Conservation (phyloP, 2,888 invertebrate genomes). For the Meteorus colon region DNA sequence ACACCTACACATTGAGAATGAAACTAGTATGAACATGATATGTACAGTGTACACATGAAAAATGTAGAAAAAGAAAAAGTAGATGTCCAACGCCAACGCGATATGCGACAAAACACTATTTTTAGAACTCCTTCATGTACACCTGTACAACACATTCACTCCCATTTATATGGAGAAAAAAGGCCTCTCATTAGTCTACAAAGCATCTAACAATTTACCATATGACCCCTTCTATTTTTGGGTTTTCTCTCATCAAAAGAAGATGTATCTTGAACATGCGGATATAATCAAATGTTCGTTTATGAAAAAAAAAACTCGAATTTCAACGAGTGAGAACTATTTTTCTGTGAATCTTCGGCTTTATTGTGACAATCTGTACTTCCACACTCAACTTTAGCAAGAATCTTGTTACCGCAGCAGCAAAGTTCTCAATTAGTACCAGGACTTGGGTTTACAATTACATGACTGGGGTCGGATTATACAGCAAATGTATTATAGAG, state of each 20-base stretch:
- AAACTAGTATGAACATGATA: slow-evolving; percentile 46
- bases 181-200: neutral
- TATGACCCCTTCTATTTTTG: neutral
- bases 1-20: slow-evolving; percentile 50
- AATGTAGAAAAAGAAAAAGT: slow-evolving; percentile 38
- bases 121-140: slow-evolving; percentile 53
- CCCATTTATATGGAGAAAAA: slow-evolving; percentile 13
- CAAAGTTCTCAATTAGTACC: slow-evolving; percentile 52
- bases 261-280: no score
- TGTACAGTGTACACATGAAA: slow-evolving; percentile 4
- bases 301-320: no score
- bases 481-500: neutral
- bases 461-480: slow-evolving; percentile 8
- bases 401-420: slow-evolving; percentile 47
- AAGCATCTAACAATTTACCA: neutral
- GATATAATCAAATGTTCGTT: no score
- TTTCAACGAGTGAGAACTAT: no score
- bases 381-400: neutral
- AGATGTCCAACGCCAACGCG: slow-evolving; percentile 61
- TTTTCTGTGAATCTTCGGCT: neutral
- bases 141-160: slow-evolving; percentile 29
- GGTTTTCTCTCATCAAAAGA: no score
- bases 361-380: neutral
- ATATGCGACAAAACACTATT: slow-evolving; percentile 55
- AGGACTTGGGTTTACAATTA: slow-evolving; percentile 32